Conservation (phyloP, 2,113 vertebrate species). For the Apistogramma diplotaenia region DNA sequence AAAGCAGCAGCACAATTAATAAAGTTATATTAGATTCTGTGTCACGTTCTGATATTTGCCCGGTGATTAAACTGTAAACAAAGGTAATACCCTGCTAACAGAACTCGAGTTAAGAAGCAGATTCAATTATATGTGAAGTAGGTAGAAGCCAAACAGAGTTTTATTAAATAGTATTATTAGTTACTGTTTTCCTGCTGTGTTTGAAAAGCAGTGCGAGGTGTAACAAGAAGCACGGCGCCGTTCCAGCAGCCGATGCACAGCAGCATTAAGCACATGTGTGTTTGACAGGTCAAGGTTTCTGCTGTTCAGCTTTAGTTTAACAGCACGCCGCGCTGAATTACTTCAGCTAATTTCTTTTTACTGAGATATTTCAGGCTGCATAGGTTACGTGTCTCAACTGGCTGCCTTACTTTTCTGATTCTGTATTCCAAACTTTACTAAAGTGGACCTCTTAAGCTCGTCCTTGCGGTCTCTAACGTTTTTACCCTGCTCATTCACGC, state of each 20-base stretch:
- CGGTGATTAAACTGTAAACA: background rate
- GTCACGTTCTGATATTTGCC: background rate
- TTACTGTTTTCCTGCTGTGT: background rate
- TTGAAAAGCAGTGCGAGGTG: background rate
- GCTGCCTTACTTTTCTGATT: background rate
- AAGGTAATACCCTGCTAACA: background rate
- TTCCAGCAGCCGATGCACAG: background rate
- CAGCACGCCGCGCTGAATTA: background rate
- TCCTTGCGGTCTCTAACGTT: too few relatives aligned
- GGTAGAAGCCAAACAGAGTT: background rate
- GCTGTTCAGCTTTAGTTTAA: background rate
- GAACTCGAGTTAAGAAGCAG: background rate
- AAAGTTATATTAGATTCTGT: background rate
- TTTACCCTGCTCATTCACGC: background rate
- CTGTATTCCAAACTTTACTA: background rate
- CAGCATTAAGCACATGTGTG: background rate
- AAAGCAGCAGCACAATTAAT: background rate
- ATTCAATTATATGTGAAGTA: background rate
- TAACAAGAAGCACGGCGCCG: background rate
- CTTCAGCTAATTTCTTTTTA: background rate
- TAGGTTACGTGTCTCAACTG: background rate
- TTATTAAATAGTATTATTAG: background rate
- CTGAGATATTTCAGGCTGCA: background rate
- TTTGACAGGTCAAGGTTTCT: background rate
- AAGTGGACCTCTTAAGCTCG: background rate